Evolutionary conservation across 2,888 invertebrate genomes (phyloP), one percentile per base, ranked within the genome.

Genomic region (Polylopha cassiicola): DNA sequence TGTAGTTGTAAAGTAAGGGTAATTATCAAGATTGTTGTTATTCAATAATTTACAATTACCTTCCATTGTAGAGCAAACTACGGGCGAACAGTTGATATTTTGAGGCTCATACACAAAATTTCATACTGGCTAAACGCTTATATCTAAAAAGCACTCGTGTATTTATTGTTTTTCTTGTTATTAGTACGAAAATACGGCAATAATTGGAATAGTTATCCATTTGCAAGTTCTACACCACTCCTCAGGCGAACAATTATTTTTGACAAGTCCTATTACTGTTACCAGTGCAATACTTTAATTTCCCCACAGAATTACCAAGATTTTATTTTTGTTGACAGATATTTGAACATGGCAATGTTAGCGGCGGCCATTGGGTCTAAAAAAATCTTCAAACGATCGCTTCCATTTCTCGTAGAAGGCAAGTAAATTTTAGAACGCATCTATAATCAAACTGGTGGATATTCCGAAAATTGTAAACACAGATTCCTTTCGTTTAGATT

Each of bases 201-300:
- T 36, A 24, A 30, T 41, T 41, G 36, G 23, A 41, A 41, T 16
- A 30, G 26, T 21, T 29, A 37, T 43, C 42, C 42, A 43, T 37
- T 43, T 43, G 37, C 42, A 32, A 37, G 26, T 32, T 37, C 37
- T 27, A 37, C 37, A 43, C 36, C 36, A 41, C 41, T 37, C 36
- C 42, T 37, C 27, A 31, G 15, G 31, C 18, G 37, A 26, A 32
- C 30, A 37, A 37, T 43, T 43, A 43, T 2, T 32, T 37, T 37
- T 37, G 37, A 43, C 42, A 43, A 29, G 14, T 36, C 21, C 34
- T 24, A 16, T 22, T 20, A 9, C 29, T 34, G 29, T 27, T 41
- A 36, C 41, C 18, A 34, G 17, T 2, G 4, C 17, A 3, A 11
- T 20, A 10, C 6, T 20, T 3, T 5, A n/a, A 30, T 22, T 2